These are phyloP conservation scores for Poecile atricapillus DNA, from an alignment of 2,113 vertebrate genomes.

Conservation along the genomic window DNA sequence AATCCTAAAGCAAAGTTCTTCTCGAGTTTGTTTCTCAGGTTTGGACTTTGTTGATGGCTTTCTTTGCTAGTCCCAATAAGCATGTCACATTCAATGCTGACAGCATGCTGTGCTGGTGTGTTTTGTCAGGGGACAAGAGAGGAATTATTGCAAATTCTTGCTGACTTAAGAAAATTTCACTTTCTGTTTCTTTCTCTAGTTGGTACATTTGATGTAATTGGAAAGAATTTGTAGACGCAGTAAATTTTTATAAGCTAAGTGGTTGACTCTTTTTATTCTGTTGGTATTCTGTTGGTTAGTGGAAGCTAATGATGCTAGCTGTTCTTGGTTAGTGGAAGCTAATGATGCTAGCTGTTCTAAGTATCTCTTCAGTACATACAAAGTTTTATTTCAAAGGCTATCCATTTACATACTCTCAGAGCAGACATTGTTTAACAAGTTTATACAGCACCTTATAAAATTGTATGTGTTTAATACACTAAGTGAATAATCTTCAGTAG, in stretches of 20 bases:
- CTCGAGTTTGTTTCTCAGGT: background rate
- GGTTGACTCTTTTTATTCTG: slow-evolving; percentile 7
- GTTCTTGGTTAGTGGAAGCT: slow-evolving; percentile 10
- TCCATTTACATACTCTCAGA: background rate
- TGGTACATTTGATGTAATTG: background rate
- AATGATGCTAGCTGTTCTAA: background rate
- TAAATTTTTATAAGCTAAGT: slow-evolving; percentile 8
- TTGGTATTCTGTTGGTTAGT: background rate
- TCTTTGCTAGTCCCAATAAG: background rate
- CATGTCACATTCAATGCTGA: fast-evolving
- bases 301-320: background rate
- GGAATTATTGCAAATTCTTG: background rate
- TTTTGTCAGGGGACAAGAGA: background rate
- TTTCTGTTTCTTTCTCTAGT: background rate
- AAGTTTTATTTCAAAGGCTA: background rate
- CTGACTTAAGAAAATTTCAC: background rate
- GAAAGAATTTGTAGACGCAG: background rate
- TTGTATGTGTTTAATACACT: background rate
- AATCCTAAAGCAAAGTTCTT: background rate
- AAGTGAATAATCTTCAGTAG: background rate
- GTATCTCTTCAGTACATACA: background rate
- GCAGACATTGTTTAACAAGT: background rate
- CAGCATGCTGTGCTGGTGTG: background rate
- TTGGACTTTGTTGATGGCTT: background rate
- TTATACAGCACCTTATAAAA: slow-evolving; percentile 20